Evolutionary conservation across 2,113 vertebrate genomes (phyloP).

Genomic region (Podocnemis expansa): DNA sequence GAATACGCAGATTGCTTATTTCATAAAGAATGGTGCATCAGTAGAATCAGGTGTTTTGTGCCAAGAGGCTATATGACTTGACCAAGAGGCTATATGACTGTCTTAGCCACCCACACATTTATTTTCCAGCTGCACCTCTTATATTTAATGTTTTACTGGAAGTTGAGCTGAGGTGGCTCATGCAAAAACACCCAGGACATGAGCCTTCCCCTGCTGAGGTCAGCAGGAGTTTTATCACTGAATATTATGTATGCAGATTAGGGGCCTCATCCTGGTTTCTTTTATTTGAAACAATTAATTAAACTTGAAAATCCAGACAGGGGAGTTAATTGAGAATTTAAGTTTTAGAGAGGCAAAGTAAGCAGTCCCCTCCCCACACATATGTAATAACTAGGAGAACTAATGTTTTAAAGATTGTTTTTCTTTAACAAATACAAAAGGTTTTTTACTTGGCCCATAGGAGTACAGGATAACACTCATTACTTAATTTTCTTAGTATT

Average conservation of each 20-base stretch:
- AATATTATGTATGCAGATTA: background rate
- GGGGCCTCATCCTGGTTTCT: background rate
- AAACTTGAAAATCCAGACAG: background rate
- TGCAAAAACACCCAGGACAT: background rate
- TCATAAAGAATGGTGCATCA: background rate
- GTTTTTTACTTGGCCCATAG: background rate
- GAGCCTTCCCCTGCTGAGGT: background rate
- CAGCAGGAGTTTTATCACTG: background rate
- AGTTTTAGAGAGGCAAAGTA: background rate
- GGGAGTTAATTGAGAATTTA: background rate
- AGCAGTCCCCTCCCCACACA: background rate
- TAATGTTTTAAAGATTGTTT: background rate
- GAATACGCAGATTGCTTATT: background rate
- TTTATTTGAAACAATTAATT: background rate
- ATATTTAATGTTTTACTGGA: background rate
- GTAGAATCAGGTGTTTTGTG: background rate
- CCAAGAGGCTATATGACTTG: too few relatives aligned
- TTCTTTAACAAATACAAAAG: background rate
- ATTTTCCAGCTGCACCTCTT: background rate
- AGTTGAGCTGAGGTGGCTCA: background rate
- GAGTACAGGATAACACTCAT: background rate
- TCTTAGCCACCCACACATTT: background rate
- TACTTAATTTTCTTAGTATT: background rate
- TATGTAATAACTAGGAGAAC: background rate
- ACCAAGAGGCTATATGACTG: background rate